phyloP scores from a whole-genome alignment of 2,113 vertebrate species.

The Thalassoma bifasciatum region DNA sequence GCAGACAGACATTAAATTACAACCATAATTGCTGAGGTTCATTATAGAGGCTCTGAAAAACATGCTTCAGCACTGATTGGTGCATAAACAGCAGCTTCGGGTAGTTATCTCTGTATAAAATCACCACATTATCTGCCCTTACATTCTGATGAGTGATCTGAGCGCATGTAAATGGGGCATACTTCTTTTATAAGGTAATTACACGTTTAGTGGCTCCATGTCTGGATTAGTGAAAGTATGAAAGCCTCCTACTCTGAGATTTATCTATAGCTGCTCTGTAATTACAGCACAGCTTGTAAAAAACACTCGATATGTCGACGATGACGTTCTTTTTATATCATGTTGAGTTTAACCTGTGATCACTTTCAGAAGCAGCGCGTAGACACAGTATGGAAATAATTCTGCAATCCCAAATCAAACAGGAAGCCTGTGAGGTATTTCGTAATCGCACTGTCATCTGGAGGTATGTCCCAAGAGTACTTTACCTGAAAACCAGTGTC shows the following conservation, averaged over 20 bases:
- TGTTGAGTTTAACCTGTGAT: constrained; percentile 26
- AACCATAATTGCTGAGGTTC: constrained; percentile 48
- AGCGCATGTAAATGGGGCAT: constrained; percentile 36
- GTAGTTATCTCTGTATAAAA: constrained; percentile 45
- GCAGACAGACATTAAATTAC: constrained; percentile 37
- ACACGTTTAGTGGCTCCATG: constrained; percentile 52
- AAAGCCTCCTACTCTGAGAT: constrained; percentile 42
- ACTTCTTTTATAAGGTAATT: constrained; percentile 57
- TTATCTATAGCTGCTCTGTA: constrained; percentile 49
- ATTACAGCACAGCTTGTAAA: constrained; percentile 39
- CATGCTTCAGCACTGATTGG: constrained; percentile 44
- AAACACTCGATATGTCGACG: constrained; percentile 38
- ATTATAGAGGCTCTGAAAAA: constrained; percentile 34
- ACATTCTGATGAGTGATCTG: constrained; percentile 9
- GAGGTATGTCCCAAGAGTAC: constrained; percentile 33
- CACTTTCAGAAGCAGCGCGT: constrained; percentile 22
- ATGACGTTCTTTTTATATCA: constrained; percentile 36
- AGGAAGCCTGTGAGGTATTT: constrained; percentile 27
- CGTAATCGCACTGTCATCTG: constrained; percentile 29
- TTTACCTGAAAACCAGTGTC: constrained; percentile 30
- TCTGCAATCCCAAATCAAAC: constrained; percentile 24
- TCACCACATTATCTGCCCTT: constrained; percentile 37
- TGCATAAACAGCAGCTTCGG: constrained; percentile 34
- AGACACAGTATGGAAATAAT: constrained; percentile 39
- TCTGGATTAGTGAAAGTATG: constrained; percentile 69